phyloP scores from a whole-genome alignment of 2,113 vertebrate genomes.

The Capricornis sumatraensis region DNA sequence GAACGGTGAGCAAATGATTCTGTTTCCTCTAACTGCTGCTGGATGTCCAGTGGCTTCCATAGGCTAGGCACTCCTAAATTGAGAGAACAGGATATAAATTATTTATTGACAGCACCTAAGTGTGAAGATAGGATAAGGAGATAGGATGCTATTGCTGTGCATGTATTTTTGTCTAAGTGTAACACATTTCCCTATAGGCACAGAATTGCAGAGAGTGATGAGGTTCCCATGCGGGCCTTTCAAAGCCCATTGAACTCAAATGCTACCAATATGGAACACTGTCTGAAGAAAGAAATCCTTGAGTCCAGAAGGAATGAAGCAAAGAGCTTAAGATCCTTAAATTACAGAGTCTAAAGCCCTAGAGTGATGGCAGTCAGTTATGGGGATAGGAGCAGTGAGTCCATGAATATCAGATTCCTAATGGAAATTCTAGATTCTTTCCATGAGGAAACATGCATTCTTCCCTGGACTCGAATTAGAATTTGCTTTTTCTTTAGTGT shows the following conservation, averaged over 20 bases:
- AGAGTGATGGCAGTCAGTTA: not conserved
- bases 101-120: too few relatives aligned
- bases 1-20: not conserved
- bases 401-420: not conserved
- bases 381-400: not conserved
- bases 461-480: not conserved
- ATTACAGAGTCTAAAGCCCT: not conserved
- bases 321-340: not conserved
- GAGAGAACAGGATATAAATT: too few relatives aligned
- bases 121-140: not conserved
- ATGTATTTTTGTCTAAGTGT: not conserved
- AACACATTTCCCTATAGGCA: not conserved
- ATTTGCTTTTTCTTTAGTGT: not conserved
- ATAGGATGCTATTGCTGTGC: not conserved
- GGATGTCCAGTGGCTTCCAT: not conserved
- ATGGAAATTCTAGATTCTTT: not conserved
- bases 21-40: not conserved
- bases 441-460: not conserved
- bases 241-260: not conserved
- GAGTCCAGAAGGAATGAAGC: not conserved
- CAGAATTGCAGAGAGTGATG: not conserved
- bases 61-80: not conserved
- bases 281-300: not conserved
- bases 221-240: not conserved
- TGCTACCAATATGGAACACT: not conserved